These are phyloP conservation scores for Philopedon plagiatum DNA, from an alignment of 2,888 invertebrate species.

Conservation along the genomic window DNA sequence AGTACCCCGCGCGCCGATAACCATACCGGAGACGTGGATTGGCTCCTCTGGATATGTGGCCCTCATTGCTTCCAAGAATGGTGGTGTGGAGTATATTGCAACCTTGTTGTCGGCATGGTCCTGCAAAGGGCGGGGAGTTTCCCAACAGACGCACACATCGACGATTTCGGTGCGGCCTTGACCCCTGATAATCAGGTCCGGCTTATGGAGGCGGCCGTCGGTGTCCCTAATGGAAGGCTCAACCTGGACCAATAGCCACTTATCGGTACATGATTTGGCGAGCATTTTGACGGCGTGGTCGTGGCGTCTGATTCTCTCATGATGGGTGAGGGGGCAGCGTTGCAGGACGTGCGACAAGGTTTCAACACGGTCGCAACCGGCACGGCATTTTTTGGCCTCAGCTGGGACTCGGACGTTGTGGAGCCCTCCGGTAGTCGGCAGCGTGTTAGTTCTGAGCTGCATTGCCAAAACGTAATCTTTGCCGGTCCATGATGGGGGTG, in stretches of 20 bases:
- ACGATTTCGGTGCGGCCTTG: not conserved
- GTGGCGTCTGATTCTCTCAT: too few relatives aligned
- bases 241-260: too few relatives aligned
- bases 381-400: not conserved
- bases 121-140: not conserved
- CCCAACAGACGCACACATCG: constrained; percentile 39
- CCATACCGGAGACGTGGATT: constrained; percentile 17
- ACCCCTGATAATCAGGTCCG: not conserved
- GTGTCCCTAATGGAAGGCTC: too few relatives aligned
- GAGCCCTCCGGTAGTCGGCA: constrained; percentile 35
- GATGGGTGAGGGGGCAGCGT: too few relatives aligned
- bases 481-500: constrained; percentile 32
- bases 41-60: not conserved
- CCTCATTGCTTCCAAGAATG: constrained; percentile 16
- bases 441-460: constrained; percentile 46
- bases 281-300: too few relatives aligned
- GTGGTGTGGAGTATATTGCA: constrained; percentile 18
- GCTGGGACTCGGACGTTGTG: constrained; percentile 23
- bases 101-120: too few relatives aligned
- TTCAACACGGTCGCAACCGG: constrained; percentile 29
- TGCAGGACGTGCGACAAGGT: constrained; percentile 45
- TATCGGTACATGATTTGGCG: too few relatives aligned
- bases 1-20: constrained; percentile 34
- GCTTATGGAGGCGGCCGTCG: constrained; percentile 6
- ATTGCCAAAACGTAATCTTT: constrained; percentile 37